Base-by-base conservation (phyloP, 2,888 invertebrate genomes). In the Morpho deidamia region DNA sequence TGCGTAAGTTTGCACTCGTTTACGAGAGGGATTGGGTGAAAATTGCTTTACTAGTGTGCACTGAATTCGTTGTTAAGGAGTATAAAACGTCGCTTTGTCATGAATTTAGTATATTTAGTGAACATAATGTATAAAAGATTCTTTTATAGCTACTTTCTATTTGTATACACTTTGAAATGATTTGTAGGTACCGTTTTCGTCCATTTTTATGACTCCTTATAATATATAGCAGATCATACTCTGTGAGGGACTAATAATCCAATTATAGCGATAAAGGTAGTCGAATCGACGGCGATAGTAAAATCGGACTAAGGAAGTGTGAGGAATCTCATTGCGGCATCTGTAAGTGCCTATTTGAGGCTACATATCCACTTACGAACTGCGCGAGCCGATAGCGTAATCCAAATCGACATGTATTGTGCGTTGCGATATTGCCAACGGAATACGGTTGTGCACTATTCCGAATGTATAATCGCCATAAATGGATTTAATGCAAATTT, bases 1-100 rank as follows among this genome's bases (percentile, higher is more conserved):
- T 70, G 74, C 83, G 80, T 84, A 86, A 85, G 83, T 87, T 87
- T 85, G 84, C 83, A 83, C 85, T 85, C 82, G 86, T 84, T 86
- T 83, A 83, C 76, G 79, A 79, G 78, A 79, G 78, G 82, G 78
- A 88, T 87, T 83, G 86, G 83, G 85, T 85, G 85, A 78, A 82
- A 88, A 86, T 86, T 85, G 85, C 83, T 84, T 81, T 78, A 76
- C 77, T 75, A 82, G 78, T 85, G 81, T 80, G 83, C 84, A 84
- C 82, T 78, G 85, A 86, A 85, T 85, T 83, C 76, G 70, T 78
- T 81, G 80, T 74, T 79, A 80, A 75, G 72, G 45, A 34, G 33
- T 42, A 44, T 41, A 23, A 56, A 38, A 35, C 38, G 38, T 43
- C 37, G 41, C 38, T 34, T 47, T 39, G 48, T 38, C 39, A 48